Conservation (phyloP, 2,797 vertebrate species). For the Rhinophrynus dorsalis region DNA sequence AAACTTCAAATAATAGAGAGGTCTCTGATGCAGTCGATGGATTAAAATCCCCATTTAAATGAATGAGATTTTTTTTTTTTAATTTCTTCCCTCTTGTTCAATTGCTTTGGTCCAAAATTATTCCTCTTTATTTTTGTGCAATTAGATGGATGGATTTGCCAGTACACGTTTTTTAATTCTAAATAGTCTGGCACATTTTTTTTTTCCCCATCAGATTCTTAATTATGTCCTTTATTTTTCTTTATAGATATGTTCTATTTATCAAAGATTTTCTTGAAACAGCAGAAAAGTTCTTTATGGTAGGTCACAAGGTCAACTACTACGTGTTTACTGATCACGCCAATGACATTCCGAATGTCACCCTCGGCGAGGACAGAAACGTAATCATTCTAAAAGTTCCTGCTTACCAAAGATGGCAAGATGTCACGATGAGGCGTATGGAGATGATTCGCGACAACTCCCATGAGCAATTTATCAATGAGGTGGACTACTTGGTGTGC, state of each 20-base stretch:
- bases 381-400: constrained; percentile 50
- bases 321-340: constrained; percentile 63
- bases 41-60: too few relatives aligned
- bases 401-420: constrained; percentile 66
- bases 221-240: neutral
- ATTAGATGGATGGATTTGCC: too few relatives aligned
- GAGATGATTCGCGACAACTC: constrained; percentile 57
- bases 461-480: constrained; percentile 8
- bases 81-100: too few relatives aligned
- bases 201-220: too few relatives aligned
- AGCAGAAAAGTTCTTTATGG: constrained; percentile 61
- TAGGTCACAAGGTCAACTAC: constrained; percentile 59
- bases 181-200: too few relatives aligned
- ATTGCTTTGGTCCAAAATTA: too few relatives aligned
- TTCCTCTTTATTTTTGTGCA: too few relatives aligned
- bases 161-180: too few relatives aligned
- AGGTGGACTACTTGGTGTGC: constrained; percentile 50
- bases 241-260: constrained; percentile 50
- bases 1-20: too few relatives aligned
- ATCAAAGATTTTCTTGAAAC: constrained; percentile 58
- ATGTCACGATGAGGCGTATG: constrained; percentile 65
- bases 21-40: too few relatives aligned
- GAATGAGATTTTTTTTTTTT: too few relatives aligned
- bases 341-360: constrained; percentile 40
- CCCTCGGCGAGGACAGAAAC: constrained; percentile 35